A percentile compares a stretch with the other conserved stretches of the same genome.
Conservation (phyloP, 2,797 vertebrate genomes). For the Platyrinchus mystaceus region DNA sequence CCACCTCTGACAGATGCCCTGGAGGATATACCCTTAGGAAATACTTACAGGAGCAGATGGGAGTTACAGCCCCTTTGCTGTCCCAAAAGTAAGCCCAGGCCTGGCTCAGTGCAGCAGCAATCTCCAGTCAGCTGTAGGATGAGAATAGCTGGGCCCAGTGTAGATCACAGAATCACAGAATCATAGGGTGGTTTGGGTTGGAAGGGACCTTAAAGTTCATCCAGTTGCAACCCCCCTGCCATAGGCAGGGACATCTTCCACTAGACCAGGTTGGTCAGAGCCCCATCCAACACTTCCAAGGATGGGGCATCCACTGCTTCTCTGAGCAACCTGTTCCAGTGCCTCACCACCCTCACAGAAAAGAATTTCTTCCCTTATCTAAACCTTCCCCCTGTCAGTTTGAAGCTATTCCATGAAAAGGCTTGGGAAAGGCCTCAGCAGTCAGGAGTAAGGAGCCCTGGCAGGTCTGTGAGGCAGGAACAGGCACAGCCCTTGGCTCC, state of each 20-base stretch:
- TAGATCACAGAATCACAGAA: not conserved
- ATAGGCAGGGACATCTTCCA: not conserved
- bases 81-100: not conserved
- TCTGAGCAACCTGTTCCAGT: not conserved
- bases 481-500: not conserved
- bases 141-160: not conserved
- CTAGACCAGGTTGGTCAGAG: not conserved
- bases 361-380: not conserved
- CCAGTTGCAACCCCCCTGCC: not conserved
- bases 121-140: not conserved
- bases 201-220: not conserved
- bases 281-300: not conserved
- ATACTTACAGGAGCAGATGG: not conserved
- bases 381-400: not conserved
- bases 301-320: not conserved
- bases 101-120: not conserved
- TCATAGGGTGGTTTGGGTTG: not conserved
- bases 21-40: not conserved
- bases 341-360: not conserved
- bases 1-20: not conserved
- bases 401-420: not conserved
- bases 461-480: not conserved
- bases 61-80: not conserved
- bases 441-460: not conserved
- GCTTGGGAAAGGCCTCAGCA: not conserved